Conservation (phyloP, 2,888 invertebrate species). For the Lordiphosa andalusiaca region DNA sequence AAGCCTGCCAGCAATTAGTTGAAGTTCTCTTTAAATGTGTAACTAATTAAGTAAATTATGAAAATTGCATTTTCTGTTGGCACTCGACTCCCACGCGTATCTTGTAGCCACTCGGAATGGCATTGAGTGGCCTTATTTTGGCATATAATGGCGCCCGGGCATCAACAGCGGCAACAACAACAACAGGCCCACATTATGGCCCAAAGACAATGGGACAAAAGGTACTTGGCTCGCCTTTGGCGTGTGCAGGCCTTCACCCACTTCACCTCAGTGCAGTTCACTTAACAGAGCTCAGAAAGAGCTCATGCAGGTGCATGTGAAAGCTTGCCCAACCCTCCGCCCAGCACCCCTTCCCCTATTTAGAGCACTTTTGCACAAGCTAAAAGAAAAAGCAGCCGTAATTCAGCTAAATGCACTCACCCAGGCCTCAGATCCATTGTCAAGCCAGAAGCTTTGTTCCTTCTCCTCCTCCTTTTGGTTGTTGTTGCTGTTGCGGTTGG, state of each 20-base stretch:
- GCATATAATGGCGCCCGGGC: conserved; percentile 34
- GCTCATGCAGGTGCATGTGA: conserved; percentile 26
- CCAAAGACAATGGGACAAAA: conserved; percentile 65
- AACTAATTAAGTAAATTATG: conserved; percentile 64
- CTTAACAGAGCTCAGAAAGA: conserved; percentile 34
- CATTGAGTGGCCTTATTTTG: conserved; percentile 64
- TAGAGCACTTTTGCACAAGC: conserved; percentile 21
- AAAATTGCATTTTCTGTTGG: conserved; percentile 51
- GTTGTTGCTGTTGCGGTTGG: conserved; percentile 26
- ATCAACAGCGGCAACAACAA: conserved; percentile 7
- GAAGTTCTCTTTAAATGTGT: conserved; percentile 46
- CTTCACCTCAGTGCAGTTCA: conserved; percentile 52
- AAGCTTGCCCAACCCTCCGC: background rate
- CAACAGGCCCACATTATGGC: conserved; percentile 20
- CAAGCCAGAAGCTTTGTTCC: conserved; percentile 19
- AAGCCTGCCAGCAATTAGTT: conserved; percentile 50
- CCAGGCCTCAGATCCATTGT: conserved; percentile 42
- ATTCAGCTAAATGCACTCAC: conserved; percentile 75
- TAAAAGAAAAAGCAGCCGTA: conserved; percentile 50
- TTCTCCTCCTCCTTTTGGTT: conserved; percentile 3
- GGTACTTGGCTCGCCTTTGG: conserved; percentile 49
- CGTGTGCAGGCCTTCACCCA: conserved; percentile 70
- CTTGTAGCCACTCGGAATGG: conserved; percentile 43
- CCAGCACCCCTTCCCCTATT: conserved; percentile 1
- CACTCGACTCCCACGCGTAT: conserved; percentile 16